Base-by-base conservation (phyloP, 2,113 vertebrate species). In the Chrysemys picta region DNA sequence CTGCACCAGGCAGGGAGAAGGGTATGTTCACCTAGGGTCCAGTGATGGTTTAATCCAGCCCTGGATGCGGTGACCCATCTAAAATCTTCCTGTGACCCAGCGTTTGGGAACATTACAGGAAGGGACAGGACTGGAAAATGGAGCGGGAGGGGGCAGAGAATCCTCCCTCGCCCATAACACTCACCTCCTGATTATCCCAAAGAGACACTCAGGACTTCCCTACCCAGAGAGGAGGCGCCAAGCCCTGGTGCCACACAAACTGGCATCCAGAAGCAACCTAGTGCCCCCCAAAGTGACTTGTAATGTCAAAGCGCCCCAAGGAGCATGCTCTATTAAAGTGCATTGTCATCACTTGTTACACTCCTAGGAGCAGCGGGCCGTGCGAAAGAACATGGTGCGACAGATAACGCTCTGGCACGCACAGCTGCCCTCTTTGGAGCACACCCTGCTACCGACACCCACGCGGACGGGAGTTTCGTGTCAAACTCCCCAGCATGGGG, bases 121-220 rank as follows among this genome's bases (percentile, higher is more conserved):
- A 90, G 75, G 79, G 87, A 53, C 19, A 76, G 57, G 54, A 49
- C 88, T 29, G 6, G 75, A 80, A 86, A 53, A 75, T 53, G 47
- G 76, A 49, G 87, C 53, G 86, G 83, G 79, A 78, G n/a, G 25
- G 62, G 56, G 84, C 56, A 50, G 92, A 92, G 94, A 97, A 76
- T 96, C 94, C 65, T 95, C 93, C 96, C 94, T 96, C 85, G 90
- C 95, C 95, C 90, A 35, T 57, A 96, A 88, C 89, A 0, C 89
- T 92, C 75, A 6, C 94, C 95, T 95, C 72, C 0, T 50, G 89
- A 97, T 96, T 94, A 96, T 95, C 94, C 94, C 50, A 50, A 69
- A 2, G 13, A 50, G 45, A 45, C 10, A n/a, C 9, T 3, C 31
- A 38, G 42, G 3, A 31, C 42, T 27, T 47, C 13, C 54, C 38